phyloP scores from a whole-genome alignment of 2,113 vertebrate species.

The Mellivora capensis region DNA sequence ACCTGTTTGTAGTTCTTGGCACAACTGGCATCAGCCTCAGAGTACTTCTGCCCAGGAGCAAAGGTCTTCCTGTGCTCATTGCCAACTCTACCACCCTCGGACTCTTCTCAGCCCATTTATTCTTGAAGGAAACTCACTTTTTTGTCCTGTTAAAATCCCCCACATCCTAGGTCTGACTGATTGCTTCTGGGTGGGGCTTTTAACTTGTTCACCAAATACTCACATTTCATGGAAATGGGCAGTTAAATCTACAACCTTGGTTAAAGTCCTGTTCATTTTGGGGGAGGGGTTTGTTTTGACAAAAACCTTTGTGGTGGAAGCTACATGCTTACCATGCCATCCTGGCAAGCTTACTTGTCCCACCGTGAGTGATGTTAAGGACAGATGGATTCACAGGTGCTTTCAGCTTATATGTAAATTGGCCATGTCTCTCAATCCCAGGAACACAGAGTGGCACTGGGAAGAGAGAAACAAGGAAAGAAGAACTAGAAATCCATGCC shows the following conservation, averaged over 20 bases:
- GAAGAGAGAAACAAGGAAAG: background rate
- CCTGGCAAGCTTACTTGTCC: background rate
- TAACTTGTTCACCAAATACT: background rate
- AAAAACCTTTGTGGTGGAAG: background rate
- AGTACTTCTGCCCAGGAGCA: background rate
- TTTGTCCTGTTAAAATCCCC: no score
- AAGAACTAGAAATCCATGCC: background rate
- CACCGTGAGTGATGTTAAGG: background rate
- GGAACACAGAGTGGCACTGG: background rate
- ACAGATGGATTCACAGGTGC: background rate
- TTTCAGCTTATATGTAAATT: background rate
- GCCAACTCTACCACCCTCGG: background rate
- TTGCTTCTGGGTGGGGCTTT: background rate
- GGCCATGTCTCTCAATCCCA: background rate
- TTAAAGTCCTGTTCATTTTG: no score
- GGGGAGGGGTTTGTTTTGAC: background rate
- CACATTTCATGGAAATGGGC: background rate
- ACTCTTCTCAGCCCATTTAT: background rate
- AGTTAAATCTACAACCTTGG: background rate
- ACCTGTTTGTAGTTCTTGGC: background rate
- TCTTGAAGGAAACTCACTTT: background rate
- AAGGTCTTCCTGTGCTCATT: background rate
- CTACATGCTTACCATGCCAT: background rate
- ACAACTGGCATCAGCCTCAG: background rate
- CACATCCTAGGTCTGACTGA: background rate